Percentiles rank a stretch among this genome's conserved stretches.
Conservation (phyloP, 1,140 invertebrate species). For the Leptinotarsa texana region DNA sequence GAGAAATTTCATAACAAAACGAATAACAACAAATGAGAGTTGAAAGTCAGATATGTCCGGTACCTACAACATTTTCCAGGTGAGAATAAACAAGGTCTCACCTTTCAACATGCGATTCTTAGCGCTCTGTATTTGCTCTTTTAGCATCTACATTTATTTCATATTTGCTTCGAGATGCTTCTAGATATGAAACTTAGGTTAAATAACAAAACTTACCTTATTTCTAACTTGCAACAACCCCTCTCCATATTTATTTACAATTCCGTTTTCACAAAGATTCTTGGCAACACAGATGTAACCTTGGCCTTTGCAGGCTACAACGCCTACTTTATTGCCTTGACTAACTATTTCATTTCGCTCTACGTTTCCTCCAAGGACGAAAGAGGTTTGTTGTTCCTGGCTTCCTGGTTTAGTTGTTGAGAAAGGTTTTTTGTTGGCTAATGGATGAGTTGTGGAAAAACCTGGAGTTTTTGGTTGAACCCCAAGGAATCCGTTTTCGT, state of each 20-base stretch:
- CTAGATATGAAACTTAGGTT: background rate
- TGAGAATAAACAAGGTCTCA: no score
- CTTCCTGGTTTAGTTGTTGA: slow-evolving; percentile 21
- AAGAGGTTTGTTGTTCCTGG: background rate
- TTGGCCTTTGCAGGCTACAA: slow-evolving; percentile 56
- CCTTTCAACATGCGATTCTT: no score
- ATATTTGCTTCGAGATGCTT: background rate
- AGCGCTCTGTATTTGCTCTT: no score
- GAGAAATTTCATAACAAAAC: no score
- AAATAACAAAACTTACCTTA: slow-evolving; percentile 49
- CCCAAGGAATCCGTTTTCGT: slow-evolving; percentile 45
- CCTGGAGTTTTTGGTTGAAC: slow-evolving; percentile 43
- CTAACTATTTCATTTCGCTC: slow-evolving; percentile 21
- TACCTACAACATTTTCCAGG: no score
- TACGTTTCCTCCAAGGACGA: slow-evolving; percentile 28
- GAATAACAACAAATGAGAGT: no score
- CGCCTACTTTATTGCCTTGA: background rate
- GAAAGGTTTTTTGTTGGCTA: slow-evolving; percentile 35
- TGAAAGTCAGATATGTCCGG: no score
- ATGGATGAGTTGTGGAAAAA: slow-evolving; percentile 33
- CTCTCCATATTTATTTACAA: slow-evolving; percentile 56
- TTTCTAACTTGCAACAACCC: slow-evolving; percentile 57
- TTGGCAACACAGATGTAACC: slow-evolving; percentile 63
- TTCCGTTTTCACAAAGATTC: slow-evolving; percentile 62
- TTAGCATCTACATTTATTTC: background rate